phyloP scores from a whole-genome alignment of 2,888 invertebrate species.

The Trissolcus brochymenae region DNA sequence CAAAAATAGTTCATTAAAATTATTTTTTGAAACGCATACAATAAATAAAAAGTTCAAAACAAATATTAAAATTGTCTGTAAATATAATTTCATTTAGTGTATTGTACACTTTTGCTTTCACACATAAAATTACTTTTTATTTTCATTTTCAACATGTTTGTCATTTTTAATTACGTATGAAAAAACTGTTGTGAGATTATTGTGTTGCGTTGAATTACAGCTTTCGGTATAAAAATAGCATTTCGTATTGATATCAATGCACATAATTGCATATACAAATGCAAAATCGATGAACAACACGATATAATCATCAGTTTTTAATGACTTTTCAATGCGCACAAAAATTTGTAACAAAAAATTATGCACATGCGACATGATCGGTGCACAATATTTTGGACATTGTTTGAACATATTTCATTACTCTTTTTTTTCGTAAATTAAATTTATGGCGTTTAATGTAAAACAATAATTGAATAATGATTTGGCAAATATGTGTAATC shows the following conservation, averaged over 20 bases:
- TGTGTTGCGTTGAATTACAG: constrained; percentile 34
- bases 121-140: not conserved
- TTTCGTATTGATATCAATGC: constrained; percentile 44
- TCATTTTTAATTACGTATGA: constrained; percentile 33
- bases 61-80: constrained; percentile 23
- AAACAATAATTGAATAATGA: constrained; percentile 4
- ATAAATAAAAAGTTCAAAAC: constrained; percentile 22
- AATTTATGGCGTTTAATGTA: too few relatives aligned
- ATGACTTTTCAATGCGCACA: not conserved
- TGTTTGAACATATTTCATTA: too few relatives aligned
- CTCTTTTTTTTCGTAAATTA: too few relatives aligned
- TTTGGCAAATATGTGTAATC: constrained; percentile 14
- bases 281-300: constrained; percentile 25
- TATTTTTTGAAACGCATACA: too few relatives aligned
- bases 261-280: constrained; percentile 35
- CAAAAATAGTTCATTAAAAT: too few relatives aligned
- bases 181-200: constrained; percentile 30
- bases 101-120: constrained; percentile 6
- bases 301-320: constrained; percentile 3
- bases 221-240: constrained; percentile 53
- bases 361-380: too few relatives aligned
- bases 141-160: constrained; percentile 17
- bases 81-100: constrained; percentile 40
- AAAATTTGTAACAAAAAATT: not conserved
- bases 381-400: too few relatives aligned